Conservation (phyloP, 2,113 vertebrate species). For the Mohoua ochrocephala region DNA sequence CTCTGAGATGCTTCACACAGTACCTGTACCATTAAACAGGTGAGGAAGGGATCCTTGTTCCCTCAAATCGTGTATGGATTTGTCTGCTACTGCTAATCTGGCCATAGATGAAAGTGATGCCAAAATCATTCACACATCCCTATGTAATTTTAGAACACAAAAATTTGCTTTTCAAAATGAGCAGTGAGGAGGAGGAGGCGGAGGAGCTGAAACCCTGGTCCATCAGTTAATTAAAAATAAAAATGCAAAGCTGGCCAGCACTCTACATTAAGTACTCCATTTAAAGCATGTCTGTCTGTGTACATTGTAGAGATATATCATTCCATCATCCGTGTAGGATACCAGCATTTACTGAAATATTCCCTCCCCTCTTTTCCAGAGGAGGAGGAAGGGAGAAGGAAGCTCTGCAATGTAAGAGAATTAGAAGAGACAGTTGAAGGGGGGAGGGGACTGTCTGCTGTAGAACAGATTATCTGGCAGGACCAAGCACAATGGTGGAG, state of each 20-base stretch:
- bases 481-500: not conserved
- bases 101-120: not conserved
- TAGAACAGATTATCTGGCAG: not conserved
- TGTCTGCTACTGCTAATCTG: not conserved
- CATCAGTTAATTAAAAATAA: not conserved
- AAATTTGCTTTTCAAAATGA: not conserved
- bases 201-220: not conserved
- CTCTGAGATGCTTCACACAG: not conserved
- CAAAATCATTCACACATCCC: not conserved
- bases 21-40: not conserved
- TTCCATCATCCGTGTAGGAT: not conserved
- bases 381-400: not conserved
- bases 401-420: not conserved
- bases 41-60: not conserved
- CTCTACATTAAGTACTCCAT: not conserved
- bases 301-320: not conserved
- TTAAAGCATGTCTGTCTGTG: not conserved
- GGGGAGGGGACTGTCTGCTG: not conserved
- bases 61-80: not conserved
- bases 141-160: not conserved
- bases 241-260: not conserved
- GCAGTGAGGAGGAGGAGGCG: not conserved
- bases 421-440: not conserved
- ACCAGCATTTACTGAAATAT: not conserved
- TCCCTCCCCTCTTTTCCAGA: not conserved